Percentiles rank a stretch among this genome's conserved stretches.
These are phyloP conservation scores for Corvus moneduloides DNA, from an alignment of 2,113 vertebrate genomes.

Conservation along the genomic window DNA sequence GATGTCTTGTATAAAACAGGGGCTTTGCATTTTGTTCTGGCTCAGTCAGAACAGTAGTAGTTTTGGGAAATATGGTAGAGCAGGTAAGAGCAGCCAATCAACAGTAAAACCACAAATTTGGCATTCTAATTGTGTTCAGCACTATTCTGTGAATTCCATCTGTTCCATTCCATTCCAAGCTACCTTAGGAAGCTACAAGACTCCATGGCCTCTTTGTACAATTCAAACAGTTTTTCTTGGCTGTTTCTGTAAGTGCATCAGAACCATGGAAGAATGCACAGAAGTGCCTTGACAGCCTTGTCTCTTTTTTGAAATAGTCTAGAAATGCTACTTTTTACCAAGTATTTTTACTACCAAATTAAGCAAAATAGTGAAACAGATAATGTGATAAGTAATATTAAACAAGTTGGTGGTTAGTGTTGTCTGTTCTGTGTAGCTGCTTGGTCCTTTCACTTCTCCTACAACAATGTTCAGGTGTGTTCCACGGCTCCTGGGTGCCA, in stretches of 20 bases:
- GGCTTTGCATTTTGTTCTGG: background rate
- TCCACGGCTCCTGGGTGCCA: background rate
- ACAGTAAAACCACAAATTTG: background rate
- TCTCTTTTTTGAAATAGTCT: background rate
- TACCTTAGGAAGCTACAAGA: background rate
- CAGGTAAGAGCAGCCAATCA: background rate
- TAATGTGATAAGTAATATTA: background rate
- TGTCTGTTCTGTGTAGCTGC: background rate
- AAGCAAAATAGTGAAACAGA: background rate
- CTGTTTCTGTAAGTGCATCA: background rate
- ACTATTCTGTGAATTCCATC: background rate
- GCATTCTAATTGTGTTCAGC: background rate
- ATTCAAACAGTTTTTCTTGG: background rate
- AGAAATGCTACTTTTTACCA: background rate
- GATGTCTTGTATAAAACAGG: background rate
- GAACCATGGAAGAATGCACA: background rate
- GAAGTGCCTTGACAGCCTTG: background rate
- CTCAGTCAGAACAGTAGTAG: background rate
- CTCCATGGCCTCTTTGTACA: background rate
- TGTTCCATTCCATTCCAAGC: background rate
- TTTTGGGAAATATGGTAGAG: background rate
- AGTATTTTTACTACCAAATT: background rate
- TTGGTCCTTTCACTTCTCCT: background rate
- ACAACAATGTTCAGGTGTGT: fast-evolving
- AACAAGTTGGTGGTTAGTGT: background rate